Conservation (phyloP, 2,113 vertebrate species). For the Tyto alba region DNA sequence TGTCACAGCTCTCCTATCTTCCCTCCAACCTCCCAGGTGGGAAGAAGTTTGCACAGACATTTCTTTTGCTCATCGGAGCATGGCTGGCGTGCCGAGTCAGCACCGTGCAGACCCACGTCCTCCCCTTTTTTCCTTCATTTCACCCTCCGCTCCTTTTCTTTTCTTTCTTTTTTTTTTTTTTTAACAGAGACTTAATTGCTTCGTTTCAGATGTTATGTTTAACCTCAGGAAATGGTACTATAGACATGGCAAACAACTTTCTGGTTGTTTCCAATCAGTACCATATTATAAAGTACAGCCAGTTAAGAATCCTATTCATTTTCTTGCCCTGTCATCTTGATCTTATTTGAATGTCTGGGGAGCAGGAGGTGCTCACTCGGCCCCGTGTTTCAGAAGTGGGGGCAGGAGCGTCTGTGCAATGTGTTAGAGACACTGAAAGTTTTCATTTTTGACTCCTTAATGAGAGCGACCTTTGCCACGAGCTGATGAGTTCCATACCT, state of each 20-base stretch:
- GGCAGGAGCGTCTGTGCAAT: constrained; percentile 75
- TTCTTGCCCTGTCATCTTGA: constrained; percentile 81
- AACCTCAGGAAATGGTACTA: constrained; percentile 89
- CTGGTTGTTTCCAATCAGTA: constrained; percentile 79
- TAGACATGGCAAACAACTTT: constrained; percentile 81
- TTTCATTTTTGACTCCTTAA: constrained; percentile 98
- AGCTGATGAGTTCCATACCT: constrained; percentile 99
- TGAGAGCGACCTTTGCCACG: constrained; percentile 95
- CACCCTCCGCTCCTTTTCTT: accelerated
- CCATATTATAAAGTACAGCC: constrained; percentile 78
- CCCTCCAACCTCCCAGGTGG: constrained; percentile 57
- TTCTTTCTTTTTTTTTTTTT: background rate
- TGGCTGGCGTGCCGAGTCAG: constrained; percentile 48
- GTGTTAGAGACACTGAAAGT: constrained; percentile 96
- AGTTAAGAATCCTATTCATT: constrained; percentile 78
- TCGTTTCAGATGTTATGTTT: constrained; percentile 88
- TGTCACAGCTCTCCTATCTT: constrained; percentile 50
- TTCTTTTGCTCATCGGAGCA: constrained; percentile 48
- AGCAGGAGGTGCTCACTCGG: constrained; percentile 74
- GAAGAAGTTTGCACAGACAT: constrained; percentile 48
- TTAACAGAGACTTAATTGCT: constrained; percentile 78
- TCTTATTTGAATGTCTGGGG: constrained; percentile 83
- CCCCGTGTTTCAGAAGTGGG: constrained; percentile 70
- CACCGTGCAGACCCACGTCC: background rate
- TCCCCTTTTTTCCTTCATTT: background rate